Evolutionary conservation across 2,797 vertebrate species (phyloP), one percentile per base, ranked within the genome.

Genomic region (Acanthurus tractus): DNA sequence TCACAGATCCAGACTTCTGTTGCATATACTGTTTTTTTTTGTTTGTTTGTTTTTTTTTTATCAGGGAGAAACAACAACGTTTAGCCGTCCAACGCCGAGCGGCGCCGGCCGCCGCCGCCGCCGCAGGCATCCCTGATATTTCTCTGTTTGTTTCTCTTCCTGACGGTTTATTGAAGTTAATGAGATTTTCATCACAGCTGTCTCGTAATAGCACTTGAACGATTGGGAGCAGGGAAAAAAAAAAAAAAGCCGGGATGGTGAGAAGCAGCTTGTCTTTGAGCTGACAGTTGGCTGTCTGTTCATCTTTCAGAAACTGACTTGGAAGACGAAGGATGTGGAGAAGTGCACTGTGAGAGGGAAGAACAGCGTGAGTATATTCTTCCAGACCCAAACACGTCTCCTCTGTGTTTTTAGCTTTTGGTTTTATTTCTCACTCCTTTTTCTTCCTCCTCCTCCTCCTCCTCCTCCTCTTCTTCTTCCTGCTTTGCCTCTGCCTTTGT

Each of bases 321-420:
- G 95, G 95, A 96, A 95, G 85, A 95, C 95, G 49, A 96, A 96
- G 86, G 94, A 96, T 78, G 94, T 96, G 87, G 95, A 95, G 73
- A 96, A 96, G 85, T 96, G 95, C 88, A 96, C 95, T 6, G 94
- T 96, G 92, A 91, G 95, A 78, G 95, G 95, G 69, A 96, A 96
- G n/a, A 96, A 95, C 91, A 96, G 94, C 88, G 95, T 96, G 89
- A 95, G 95, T 96, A 75, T 83, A 42, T 57, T 74, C 73, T 68
- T 42, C 49, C 70, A 70, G 45, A 69, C 53, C 63, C 66, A 65
- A 44, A 55, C 74, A n/a, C 46, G 65, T 42, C 64, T 10, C 9
- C 4, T 71, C 18, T 49, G 8, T 64, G 52, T 29, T 29, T 2
- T 13, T 18, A 2, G 46, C 18, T 65, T 53, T 63, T 8, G 42